A percentile compares a stretch with the other conserved stretches of the same genome.
phyloP scores from a whole-genome alignment of 2,113 vertebrate genomes.

The Hyperoodon ampullatus region DNA sequence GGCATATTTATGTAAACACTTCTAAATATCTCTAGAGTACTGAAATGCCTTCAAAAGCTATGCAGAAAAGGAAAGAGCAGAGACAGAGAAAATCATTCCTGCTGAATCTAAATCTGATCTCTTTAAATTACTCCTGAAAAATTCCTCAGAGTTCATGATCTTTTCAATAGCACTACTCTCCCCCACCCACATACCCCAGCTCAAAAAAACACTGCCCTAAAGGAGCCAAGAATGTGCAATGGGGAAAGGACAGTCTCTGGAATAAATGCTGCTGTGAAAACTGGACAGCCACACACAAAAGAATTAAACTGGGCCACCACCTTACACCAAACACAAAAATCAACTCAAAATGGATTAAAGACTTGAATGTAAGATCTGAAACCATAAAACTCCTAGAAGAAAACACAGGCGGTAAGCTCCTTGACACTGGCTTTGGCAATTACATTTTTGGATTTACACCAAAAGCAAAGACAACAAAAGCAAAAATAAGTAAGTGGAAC shows the following conservation, averaged over 20 bases:
- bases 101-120: not conserved
- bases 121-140: not conserved
- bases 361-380: not conserved
- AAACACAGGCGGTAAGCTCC: not conserved
- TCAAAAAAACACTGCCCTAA: not conserved
- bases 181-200: not conserved
- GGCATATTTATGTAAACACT: conserved; percentile 14
- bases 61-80: not conserved
- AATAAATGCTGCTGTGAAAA: not conserved
- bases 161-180: not conserved
- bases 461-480: not conserved
- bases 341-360: not conserved
- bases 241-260: not conserved
- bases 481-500: not conserved
- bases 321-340: not conserved
- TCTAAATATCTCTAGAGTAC: not conserved
- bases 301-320: not conserved
- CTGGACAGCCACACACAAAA: not conserved
- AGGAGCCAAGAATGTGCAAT: not conserved
- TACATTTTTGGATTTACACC: not conserved
- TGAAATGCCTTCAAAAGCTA: not conserved
- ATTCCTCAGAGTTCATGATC: not conserved
- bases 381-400: not conserved
- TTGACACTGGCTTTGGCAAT: not conserved
- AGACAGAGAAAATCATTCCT: not conserved